Conservation (phyloP, 92 coral and sea anemone genomes). For the Phenganax marumi region DNA sequence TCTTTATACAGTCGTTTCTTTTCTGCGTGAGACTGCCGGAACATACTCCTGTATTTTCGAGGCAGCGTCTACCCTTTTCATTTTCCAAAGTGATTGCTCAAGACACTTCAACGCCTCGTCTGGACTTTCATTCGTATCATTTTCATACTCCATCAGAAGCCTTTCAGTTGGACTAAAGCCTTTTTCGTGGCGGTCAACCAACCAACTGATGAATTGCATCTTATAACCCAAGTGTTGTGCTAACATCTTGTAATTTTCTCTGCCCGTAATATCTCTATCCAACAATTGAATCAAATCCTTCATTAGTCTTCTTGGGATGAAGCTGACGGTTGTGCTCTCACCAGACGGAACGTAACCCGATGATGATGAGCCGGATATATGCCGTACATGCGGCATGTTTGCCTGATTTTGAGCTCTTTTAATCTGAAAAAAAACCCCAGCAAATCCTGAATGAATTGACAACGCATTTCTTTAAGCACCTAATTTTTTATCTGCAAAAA, state of each 20-base stretch:
- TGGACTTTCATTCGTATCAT: neutral
- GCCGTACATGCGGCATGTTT: too few relatives aligned
- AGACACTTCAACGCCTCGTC: neutral
- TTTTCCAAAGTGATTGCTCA: neutral
- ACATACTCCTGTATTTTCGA: neutral
- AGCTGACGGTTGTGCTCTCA: neutral
- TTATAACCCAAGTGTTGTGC: neutral
- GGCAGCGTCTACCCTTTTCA: neutral
- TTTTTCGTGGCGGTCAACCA: neutral
- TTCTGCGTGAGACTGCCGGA: neutral
- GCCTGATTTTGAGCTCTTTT: too few relatives aligned
- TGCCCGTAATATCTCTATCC: neutral
- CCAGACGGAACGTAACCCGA: slow-evolving; percentile 11
- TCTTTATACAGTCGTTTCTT: neutral
- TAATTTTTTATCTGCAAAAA: too few relatives aligned
- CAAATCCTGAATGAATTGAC: too few relatives aligned
- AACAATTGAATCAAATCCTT: neutral
- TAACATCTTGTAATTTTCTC: neutral
- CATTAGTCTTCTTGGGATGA: neutral
- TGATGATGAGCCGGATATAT: too few relatives aligned
- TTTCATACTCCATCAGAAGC: neutral
- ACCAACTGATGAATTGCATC: neutral
- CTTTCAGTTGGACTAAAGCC: neutral
- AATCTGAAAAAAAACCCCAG: too few relatives aligned
- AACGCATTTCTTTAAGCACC: too few relatives aligned